Percentiles rank a stretch among this genome's conserved stretches.
phyloP scores from a whole-genome alignment of 2,888 invertebrate species.

The Amiota mariae region DNA sequence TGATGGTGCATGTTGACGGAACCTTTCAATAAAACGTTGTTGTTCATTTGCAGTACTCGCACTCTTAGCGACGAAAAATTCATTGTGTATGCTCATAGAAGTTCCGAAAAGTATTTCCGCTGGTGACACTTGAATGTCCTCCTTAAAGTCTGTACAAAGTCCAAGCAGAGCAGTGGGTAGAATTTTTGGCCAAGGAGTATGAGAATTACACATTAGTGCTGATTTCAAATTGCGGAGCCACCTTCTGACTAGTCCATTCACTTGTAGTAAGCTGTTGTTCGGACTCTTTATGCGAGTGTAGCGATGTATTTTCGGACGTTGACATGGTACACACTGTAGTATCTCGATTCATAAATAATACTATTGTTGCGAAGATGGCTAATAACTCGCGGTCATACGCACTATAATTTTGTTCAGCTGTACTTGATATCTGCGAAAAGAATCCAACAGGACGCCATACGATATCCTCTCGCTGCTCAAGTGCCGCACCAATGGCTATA shows the following conservation, averaged over 20 bases:
- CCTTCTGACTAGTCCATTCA: constrained; percentile 29
- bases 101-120: neutral
- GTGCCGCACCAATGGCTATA: no score
- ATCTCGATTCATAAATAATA: neutral
- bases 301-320: neutral
- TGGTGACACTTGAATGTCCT: constrained; percentile 2
- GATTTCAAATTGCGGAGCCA: constrained; percentile 27
- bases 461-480: neutral
- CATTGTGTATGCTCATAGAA: neutral
- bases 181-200: constrained; percentile 10
- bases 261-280: constrained; percentile 33
- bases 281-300: constrained; percentile 10
- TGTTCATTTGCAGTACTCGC: neutral
- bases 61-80: neutral
- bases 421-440: constrained; percentile 63
- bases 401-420: constrained; percentile 66
- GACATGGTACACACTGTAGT: neutral
- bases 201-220: no score
- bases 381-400: constrained; percentile 70
- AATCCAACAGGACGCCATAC: constrained; percentile 65
- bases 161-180: neutral
- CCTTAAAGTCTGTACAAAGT: constrained; percentile 6
- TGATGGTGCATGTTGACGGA: no score
- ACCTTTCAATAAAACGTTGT: no score
- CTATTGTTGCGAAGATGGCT: constrained; percentile 64